Conservation (phyloP, 2,113 vertebrate genomes). For the Sorex fumeus region DNA sequence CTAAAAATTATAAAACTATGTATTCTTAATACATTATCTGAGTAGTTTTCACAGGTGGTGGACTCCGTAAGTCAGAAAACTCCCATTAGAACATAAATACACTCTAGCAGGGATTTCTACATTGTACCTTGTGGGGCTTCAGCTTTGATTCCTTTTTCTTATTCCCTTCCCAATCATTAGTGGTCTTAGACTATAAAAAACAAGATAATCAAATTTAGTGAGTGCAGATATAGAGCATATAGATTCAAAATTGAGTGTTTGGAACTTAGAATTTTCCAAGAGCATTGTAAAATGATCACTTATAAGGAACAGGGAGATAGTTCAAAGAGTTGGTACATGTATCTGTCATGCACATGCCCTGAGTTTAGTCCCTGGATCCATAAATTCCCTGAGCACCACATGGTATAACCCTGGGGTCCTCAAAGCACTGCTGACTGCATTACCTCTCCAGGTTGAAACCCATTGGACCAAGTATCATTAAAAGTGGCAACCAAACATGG, state of each 20-base stretch:
- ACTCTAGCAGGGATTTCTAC: background rate
- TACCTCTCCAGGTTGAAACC: no score
- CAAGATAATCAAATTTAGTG: background rate
- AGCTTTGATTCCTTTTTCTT: background rate
- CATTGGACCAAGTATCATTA: no score
- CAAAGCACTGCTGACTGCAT: no score
- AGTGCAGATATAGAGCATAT: background rate
- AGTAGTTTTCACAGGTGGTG: background rate
- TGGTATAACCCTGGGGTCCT: no score
- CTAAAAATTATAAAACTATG: constrained; percentile 27
- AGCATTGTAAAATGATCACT: constrained; percentile 36
- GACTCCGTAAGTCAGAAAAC: background rate
- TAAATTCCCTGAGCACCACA: no score
- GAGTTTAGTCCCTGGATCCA: no score
- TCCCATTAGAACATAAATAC: background rate
- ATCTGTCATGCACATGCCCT: no score
- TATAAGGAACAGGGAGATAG: no score
- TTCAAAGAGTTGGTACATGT: no score
- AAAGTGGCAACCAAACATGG: no score
- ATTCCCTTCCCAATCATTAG: background rate
- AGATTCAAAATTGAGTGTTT: background rate
- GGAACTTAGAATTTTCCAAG: constrained; percentile 32
- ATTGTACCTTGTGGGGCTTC: background rate
- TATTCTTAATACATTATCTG: background rate
- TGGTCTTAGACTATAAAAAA: background rate